Percentiles rank a stretch among this genome's conserved stretches.
Evolutionary conservation across 2,113 vertebrate species (phyloP).

Genomic region (Mungos mungo): DNA sequence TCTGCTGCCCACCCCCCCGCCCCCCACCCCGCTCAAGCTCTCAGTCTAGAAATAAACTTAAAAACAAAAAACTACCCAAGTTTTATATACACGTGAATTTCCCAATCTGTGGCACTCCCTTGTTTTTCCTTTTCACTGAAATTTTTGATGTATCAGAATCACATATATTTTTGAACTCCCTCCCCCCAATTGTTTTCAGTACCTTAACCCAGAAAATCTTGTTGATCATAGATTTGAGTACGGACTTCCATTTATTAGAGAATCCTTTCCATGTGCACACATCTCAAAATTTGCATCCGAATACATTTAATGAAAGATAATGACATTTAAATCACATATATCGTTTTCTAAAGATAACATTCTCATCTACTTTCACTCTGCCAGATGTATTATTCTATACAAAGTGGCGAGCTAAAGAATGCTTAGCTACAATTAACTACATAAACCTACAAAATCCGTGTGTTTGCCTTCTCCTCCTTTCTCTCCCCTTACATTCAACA

Average conservation of each 20-base stretch:
- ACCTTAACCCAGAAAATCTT: conserved; percentile 23
- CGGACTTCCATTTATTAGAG: conserved; percentile 20
- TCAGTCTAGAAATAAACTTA: too few relatives aligned
- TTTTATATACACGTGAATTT: background rate
- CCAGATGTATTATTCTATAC: conserved; percentile 13
- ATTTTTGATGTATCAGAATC: background rate
- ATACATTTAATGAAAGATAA: conserved; percentile 1
- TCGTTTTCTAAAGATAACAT: conserved; percentile 47
- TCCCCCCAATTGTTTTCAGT: background rate
- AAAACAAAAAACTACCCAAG: background rate
- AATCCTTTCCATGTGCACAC: background rate
- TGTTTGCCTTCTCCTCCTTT: background rate
- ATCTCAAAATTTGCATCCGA: conserved; percentile 21
- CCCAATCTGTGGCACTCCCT: background rate
- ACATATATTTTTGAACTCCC: background rate
- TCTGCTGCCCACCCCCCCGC: too few relatives aligned
- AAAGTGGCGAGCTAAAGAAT: conserved; percentile 18
- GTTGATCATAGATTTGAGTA: background rate
- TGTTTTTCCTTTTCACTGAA: background rate
- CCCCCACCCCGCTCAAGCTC: too few relatives aligned
- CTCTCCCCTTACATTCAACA: background rate
- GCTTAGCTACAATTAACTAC: background rate
- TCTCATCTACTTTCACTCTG: conserved; percentile 40
- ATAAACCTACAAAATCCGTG: background rate
- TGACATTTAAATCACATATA: conserved; percentile 30